Base-by-base conservation (phyloP, 1,140 invertebrate species). In the Paralvinella palmiformis region DNA sequence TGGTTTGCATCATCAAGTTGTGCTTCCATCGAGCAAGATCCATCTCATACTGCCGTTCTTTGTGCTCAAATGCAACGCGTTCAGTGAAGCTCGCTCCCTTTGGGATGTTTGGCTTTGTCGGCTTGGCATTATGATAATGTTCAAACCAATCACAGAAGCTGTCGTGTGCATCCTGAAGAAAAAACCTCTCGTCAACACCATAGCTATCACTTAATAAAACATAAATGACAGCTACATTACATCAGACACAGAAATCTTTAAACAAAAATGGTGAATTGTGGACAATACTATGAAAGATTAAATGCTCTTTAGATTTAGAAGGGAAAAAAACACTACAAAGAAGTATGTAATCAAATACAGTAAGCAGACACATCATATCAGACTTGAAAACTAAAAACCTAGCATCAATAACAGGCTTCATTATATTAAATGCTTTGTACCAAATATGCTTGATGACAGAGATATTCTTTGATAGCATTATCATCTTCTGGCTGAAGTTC, bases 61-160 rank as follows among this genome's bases (percentile, higher is more conserved):
- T 85, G 71, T 94, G 91, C 76, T 96, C 90, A 74, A 89, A 85
- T 5, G 90, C 90, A 56, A 96, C 89, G 78, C 89, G 90, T 75
- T 96, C 91, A 0, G 91, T 88, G 71, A 94, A 96, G 33, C 87
- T 86, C 4, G 86, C 86, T 73, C 85, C 86, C 20, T 45, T 62
- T 6, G 63, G 67, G 37, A 68, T 53, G 7, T 50, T 59, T 20
- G 82, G 83, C 68, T 73, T 72, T 5, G 57, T 65, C n/a, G 92
- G 93, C 78, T 88, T 88, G 1, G 85, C 86, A 73, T 90, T 86
- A 73, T 94, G 88, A 65, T 85, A 91, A 71, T 90, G 86, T 62
- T 88, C 85, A 68, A 92, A 92, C 93, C 93, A 96, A 71, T 91
- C 88, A 63, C 87, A 86, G 81, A 94, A 95, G 44, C 88, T 87